Percentiles rank a stretch among this genome's conserved stretches.
phyloP scores from a whole-genome alignment of 1,140 invertebrate species.

The Phthorimaea operculella region DNA sequence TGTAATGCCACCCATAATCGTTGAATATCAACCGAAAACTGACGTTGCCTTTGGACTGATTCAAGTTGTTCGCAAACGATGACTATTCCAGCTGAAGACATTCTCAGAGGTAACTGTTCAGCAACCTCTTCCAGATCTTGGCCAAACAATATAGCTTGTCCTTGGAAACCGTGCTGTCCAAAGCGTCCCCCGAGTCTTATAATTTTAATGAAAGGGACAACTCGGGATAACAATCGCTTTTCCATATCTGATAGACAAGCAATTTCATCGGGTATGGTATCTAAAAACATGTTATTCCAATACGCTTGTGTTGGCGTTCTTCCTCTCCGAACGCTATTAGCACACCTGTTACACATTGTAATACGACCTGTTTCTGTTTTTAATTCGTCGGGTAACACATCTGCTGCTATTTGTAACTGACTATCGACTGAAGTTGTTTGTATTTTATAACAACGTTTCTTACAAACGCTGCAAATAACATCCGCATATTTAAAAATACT shows the following conservation, averaged over 20 bases:
- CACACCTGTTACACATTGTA: constrained; percentile 7
- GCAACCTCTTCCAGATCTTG: constrained; percentile 36
- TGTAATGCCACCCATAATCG: constrained; percentile 18
- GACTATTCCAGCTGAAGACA: constrained; percentile 30
- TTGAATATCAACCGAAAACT: constrained; percentile 20
- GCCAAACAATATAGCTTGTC: constrained; percentile 33
- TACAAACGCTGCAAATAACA: no score
- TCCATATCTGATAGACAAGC: constrained; percentile 15
- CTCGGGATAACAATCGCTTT: constrained; percentile 16
- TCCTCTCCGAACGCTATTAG: constrained; percentile 4
- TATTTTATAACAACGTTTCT: no score
- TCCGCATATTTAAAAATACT: no score
- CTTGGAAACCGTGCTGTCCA: constrained; percentile 29
- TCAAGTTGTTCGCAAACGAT: constrained; percentile 29
- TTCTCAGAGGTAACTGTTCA: constrained; percentile 25
- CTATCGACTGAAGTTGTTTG: no score
- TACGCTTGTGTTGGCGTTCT: no score
- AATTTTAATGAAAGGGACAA: constrained; percentile 24
- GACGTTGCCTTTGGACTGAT: constrained; percentile 21
- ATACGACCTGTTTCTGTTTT: constrained; percentile 3
- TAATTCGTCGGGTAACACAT: no score
- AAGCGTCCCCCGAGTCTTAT: constrained; percentile 15
- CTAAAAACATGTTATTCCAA: constrained; percentile 21
- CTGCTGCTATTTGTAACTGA: no score
- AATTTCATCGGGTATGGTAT: constrained; percentile 19